Conservation (phyloP, 2,888 invertebrate genomes). For the Ephialtes manifestator region DNA sequence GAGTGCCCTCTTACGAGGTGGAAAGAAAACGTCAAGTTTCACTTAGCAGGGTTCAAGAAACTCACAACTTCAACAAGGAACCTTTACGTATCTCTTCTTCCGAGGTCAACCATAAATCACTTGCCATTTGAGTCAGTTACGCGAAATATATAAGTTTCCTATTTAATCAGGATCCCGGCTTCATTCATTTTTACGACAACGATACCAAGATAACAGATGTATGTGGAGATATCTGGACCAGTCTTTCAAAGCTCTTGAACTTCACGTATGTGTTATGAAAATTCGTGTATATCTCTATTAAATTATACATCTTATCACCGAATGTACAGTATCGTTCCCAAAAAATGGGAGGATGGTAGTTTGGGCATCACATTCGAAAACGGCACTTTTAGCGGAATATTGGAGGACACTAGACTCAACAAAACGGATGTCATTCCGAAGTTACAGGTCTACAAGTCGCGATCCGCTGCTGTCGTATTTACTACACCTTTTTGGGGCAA, state of each 20-base stretch:
- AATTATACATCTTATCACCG: not conserved
- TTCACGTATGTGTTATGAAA: constrained; percentile 69
- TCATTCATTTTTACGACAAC: constrained; percentile 23
- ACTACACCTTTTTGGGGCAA: constrained; percentile 68
- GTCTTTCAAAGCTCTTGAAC: constrained; percentile 66
- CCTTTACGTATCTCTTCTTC: constrained; percentile 54
- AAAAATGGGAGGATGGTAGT: not conserved
- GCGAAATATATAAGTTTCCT: not conserved
- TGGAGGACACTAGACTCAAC: constrained; percentile 60
- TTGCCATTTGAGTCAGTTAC: not conserved
- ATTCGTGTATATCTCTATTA: constrained; percentile 1
- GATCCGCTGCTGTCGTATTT: constrained; percentile 49
- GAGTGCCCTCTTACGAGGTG: not conserved
- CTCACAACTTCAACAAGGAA: constrained; percentile 56
- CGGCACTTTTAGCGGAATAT: constrained; percentile 64
- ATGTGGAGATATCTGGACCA: constrained; percentile 69
- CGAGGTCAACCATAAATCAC: constrained; percentile 56
- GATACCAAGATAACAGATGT: constrained; percentile 60
- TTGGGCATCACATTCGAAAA: constrained; percentile 10
- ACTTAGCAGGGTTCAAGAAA: constrained; percentile 52
- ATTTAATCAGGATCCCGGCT: not conserved
- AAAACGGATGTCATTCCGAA: constrained; percentile 65
- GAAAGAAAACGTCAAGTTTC: not conserved
- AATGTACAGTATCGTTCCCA: constrained; percentile 34
- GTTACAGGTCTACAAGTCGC: constrained; percentile 33